These are phyloP conservation scores for Myotis daubentonii DNA, from an alignment of 2,797 vertebrate species.

Conservation along the genomic window DNA sequence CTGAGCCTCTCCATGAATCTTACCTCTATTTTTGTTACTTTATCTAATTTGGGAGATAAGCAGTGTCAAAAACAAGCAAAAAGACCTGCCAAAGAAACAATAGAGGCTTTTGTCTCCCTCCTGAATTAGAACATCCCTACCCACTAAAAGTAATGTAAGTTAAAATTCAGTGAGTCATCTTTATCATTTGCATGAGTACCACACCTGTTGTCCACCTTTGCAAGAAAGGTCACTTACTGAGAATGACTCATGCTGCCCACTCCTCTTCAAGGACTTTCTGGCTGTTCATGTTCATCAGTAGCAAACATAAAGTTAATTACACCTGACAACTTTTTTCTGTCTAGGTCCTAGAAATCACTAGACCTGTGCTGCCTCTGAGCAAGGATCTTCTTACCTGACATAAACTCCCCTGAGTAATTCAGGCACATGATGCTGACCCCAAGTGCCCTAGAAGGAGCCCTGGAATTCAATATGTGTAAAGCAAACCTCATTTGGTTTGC, in stretches of 20 bases:
- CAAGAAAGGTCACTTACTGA: neutral
- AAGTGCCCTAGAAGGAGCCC: neutral
- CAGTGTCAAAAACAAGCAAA: slow-evolving; percentile 59
- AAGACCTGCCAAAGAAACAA: slow-evolving; percentile 37
- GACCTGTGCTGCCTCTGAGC: neutral
- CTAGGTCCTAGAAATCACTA: neutral
- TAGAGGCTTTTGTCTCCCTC: slow-evolving; percentile 50
- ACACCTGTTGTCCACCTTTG: slow-evolving; percentile 33
- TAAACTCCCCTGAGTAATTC: neutral
- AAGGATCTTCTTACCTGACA: neutral
- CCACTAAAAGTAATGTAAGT: neutral
- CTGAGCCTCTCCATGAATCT: slow-evolving; percentile 25
- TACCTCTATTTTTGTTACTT: slow-evolving; percentile 62
- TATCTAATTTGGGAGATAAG: slow-evolving; percentile 73
- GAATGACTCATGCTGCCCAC: neutral
- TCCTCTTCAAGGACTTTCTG: neutral
- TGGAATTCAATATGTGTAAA: slow-evolving; percentile 5
- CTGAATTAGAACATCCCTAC: slow-evolving; percentile 25
- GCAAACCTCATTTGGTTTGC: neutral
- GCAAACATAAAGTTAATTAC: neutral
- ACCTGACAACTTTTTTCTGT: neutral
- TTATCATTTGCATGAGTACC: neutral
- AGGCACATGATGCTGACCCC: neutral
- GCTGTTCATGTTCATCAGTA: neutral
- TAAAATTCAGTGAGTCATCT: slow-evolving; percentile 58